Base-by-base conservation (phyloP, 2,113 vertebrate genomes). In the Stigmatopora argus region DNA sequence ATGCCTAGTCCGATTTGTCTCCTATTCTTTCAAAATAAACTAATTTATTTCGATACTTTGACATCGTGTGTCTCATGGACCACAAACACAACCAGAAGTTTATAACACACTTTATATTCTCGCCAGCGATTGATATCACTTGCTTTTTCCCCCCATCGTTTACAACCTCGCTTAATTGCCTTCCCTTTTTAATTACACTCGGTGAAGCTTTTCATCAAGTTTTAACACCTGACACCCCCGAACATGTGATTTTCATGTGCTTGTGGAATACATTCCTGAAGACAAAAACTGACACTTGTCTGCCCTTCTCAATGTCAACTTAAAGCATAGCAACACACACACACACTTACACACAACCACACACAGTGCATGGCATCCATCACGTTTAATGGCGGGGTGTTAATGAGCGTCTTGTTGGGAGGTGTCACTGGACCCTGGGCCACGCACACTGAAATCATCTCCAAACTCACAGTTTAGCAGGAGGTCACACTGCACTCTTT, bases 361-460 rank as follows among this genome's bases (percentile, higher is more conserved):
- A 47, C 51, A 53, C 41, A 63, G 66, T 47, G 59, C 65, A 45
- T 74, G 71, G 64, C 77, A 83, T 78, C 69, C 77, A 69, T 71
- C 48, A 64, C 72, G 71, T 69, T 68, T 84, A 79, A 82, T 75
- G 74, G 75, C 67, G 65, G 65, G 73, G 83, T 87, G 84, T 82
- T 88, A 88, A 89, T 89, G 79, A 90, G 82, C 74, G 74, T 79
- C 81, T 85, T 82, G 85, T 87, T 86, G 78, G 59, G 84, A 86
- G 76, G 71, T 79, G 86, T 89, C 79, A 84, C 67, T 79, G 86
- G 75, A 86, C 87, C 83, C 66, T 12, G 62, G 77, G 86, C 73
- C 78, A 59, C 62, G 58, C 66, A 17, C 62, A 77, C 76, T 68
- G 72, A 80, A 83, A 85, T 73, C 55, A 74, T 4, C 67, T 74